Evolutionary conservation across 1,140 invertebrate species (phyloP), one percentile per base, ranked within the genome.

Genomic region (Brachionus sp.): DNA sequence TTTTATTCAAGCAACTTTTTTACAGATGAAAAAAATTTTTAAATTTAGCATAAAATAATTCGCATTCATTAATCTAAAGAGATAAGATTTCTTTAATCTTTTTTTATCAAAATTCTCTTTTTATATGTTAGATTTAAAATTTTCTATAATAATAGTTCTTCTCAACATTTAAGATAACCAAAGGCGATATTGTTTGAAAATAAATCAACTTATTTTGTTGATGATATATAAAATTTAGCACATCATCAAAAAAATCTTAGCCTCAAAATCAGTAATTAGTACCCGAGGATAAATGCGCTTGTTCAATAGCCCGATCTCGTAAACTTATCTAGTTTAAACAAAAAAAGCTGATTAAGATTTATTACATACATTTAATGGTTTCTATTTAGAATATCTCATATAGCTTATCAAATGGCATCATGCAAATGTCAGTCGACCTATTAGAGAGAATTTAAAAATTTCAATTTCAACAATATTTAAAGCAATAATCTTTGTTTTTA

Each of bases 71-170:
- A 57, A 57, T 57, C 50, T 57, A 57, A n/a, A 19, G 19, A 16
- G 50, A 57, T 57, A 57, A 57, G 50, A 57, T 57, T 57, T 19
- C 19, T 57, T 57, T 57, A 23, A 57, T 57, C 50, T 57, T 25
- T 29, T 29, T 29, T 57, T 19, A 19, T 57, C 50, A 19, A 57
- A 57, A 57, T 57, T 9, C 9, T 57, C 19, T 57, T 57, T 57
- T 57, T 57, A 57, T 57, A 19, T 57, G 50, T 57, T 57, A 57
- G 50, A 57, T 57, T 57, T 57, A 57, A 57, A n/a, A 57, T 57
- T 57, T 57, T 57, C 12, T 9, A 19, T 6, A 57, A 19, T 23
- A 57, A 57, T 57, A 57, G 50, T 57, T 57, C 50, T 57, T 57
- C 50, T 5, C 50, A 57, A 57, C 50, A 57, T 57, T 57, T 57